These are phyloP conservation scores for Sycobia sp. DNA, from an alignment of 1,140 invertebrate genomes.

Conservation along the genomic window DNA sequence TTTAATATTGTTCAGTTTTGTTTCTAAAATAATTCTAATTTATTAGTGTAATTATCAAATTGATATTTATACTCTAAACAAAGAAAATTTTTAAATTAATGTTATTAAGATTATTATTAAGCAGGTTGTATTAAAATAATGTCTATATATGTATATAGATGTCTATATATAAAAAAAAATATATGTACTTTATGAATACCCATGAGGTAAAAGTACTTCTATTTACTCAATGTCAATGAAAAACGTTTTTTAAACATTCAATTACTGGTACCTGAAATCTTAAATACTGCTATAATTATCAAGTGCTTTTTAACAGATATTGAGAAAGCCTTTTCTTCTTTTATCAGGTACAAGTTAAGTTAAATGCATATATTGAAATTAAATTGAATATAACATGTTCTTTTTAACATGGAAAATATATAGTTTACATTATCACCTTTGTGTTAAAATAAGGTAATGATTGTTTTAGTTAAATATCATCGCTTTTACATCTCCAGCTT, in stretches of 20 bases:
- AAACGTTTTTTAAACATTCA: too few relatives aligned
- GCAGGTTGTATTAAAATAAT: slow-evolving; percentile 13
- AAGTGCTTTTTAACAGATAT: slow-evolving; percentile 8
- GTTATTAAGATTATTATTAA: slow-evolving; percentile 18
- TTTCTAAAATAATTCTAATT: not conserved
- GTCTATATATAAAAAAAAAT: too few relatives aligned
- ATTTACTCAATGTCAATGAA: not conserved
- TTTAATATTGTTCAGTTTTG: not conserved
- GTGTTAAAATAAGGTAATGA: slow-evolving; percentile 11
- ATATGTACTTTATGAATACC: slow-evolving; percentile 1
- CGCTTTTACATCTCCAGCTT: slow-evolving; percentile 21
- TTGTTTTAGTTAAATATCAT: slow-evolving; percentile 19
- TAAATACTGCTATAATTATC: slow-evolving; percentile 9
- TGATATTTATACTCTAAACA: slow-evolving; percentile 16
- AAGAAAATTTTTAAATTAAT: slow-evolving; percentile 25
- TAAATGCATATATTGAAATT: slow-evolving; percentile 17
- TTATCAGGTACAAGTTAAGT: slow-evolving; percentile 16
- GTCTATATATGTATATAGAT: too few relatives aligned
- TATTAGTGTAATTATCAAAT: slow-evolving; percentile 9
- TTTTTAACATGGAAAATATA: slow-evolving; percentile 18
- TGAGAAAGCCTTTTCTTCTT: slow-evolving; percentile 15
- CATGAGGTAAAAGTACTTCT: slow-evolving; percentile 2
- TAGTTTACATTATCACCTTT: slow-evolving; percentile 10
- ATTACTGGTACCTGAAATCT: not conserved
- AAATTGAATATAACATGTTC: slow-evolving; percentile 13